phyloP scores from a whole-genome alignment of 2,797 vertebrate genomes.

The Cyclura pinguis region DNA sequence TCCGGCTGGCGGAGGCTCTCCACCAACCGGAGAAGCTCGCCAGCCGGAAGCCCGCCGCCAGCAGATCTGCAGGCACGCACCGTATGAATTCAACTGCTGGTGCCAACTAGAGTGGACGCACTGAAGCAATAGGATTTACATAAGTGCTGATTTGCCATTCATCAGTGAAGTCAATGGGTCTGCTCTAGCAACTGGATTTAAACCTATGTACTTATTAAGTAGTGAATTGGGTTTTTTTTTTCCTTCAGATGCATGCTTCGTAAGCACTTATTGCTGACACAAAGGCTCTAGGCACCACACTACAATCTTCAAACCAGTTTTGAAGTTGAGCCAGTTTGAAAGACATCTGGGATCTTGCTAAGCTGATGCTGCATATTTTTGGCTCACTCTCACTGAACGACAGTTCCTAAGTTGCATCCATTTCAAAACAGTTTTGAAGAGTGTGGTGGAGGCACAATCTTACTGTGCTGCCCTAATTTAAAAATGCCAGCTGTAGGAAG shows the following conservation, averaged over 20 bases:
- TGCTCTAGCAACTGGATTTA: too few species aligned
- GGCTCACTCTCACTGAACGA: not conserved
- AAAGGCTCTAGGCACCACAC: not conserved
- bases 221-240: not conserved
- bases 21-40: too few species aligned
- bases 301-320: not conserved
- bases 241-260: not conserved
- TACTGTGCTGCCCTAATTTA: too few species aligned
- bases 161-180: too few species aligned
- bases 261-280: not conserved
- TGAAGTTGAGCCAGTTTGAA: not conserved
- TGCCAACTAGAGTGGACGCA: too few species aligned
- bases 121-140: too few species aligned
- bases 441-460: not conserved
- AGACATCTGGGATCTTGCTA: not conserved
- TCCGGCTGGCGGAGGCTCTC: too few species aligned
- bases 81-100: too few species aligned
- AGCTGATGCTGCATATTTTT: not conserved
- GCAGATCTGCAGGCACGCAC: too few species aligned
- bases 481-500: too few species aligned
- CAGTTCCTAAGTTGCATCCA: not conserved
- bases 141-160: too few species aligned
- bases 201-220: not conserved
- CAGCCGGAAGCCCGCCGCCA: too few species aligned
- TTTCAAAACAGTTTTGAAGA: not conserved